Evolutionary conservation across 2,888 invertebrate species (phyloP), one percentile per base, ranked within the genome.

Genomic region (Leistus spinibarbis): DNA sequence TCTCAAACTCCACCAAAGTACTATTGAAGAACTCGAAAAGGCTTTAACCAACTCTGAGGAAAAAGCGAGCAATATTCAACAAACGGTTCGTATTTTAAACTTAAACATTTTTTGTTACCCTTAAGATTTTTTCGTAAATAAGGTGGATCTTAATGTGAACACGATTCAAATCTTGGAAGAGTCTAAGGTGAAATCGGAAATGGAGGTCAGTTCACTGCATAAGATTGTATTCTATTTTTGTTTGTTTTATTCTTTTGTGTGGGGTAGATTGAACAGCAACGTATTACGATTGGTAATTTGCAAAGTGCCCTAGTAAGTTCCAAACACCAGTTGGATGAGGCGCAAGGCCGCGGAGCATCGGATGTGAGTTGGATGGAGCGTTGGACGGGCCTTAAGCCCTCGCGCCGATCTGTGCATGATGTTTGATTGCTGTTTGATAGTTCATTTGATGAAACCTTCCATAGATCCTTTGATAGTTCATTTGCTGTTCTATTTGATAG

Each of bases 341-440:
- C 82, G 67, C 81, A 81, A 76, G 80, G 81, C 56, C 83, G 81
- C 77, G 80, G 79, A 54, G 79, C 80, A 23, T 82, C 82, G 69
- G 84, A 83, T 77, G 85, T 85, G 84, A 85, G 85, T 85, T 84
- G 84, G 84, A 79, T 83, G 69, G 76, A 82, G 73, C 79, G 82
- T 24, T 85, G 84, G 84, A 72, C 72, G 16, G 82, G 85, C 80
- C 83, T 83, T 54, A 77, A 79, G 17, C 77, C 78, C 22, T 16
- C 73, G 53, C 72, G 74, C 54, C 81, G 82, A 77, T 80, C 81
- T 77, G 83, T 84, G 84, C 85, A 85, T 83, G 85, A 85, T 76
- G 80, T 84, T 77, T 85, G 81, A 83, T 17, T 40, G 40, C 13
- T 40, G 7, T 7, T 71, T 40, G 40, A 66, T 22, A 54, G 54